Evolutionary conservation across 2,888 invertebrate genomes (phyloP).

Genomic region (Agriopis marginaria): DNA sequence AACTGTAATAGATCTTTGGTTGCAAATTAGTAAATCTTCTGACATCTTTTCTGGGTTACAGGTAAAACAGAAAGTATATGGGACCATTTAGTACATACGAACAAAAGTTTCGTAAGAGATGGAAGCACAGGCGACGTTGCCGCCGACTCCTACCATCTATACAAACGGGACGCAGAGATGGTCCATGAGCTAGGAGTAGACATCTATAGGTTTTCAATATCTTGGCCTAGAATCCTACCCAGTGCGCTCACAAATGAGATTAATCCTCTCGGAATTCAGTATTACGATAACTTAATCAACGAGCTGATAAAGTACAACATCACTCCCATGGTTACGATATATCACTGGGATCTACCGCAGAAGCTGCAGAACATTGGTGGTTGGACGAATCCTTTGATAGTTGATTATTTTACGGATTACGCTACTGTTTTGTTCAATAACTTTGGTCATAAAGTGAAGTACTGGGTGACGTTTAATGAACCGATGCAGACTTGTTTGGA

Average conservation of each 20-base stretch:
- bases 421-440: constrained; percentile 87
- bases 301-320: constrained; percentile 89
- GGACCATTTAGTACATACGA: constrained; percentile 84
- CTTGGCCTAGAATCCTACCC: constrained; percentile 92
- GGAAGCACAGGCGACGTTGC: constrained; percentile 88
- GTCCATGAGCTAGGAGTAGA: constrained; percentile 87
- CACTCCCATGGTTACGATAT: constrained; percentile 90
- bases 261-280: constrained; percentile 90
- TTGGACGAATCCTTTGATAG: constrained; percentile 89
- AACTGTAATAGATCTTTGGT: too few relatives aligned
- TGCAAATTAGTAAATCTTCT: not conserved
- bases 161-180: constrained; percentile 88
- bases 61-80: constrained; percentile 89
- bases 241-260: constrained; percentile 88
- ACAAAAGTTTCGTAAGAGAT: constrained; percentile 83
- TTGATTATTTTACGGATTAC: constrained; percentile 88
- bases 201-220: constrained; percentile 90
- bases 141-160: constrained; percentile 89
- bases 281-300: constrained; percentile 92
- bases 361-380: constrained; percentile 89
- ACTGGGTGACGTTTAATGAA: constrained; percentile 93
- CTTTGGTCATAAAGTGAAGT: constrained; percentile 88
- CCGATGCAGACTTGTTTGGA: constrained; percentile 86
- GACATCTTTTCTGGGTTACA: constrained; percentile 58
- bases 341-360: constrained; percentile 91